Base-by-base conservation (phyloP, 2,113 vertebrate genomes). In the Arothron firmamentum region DNA sequence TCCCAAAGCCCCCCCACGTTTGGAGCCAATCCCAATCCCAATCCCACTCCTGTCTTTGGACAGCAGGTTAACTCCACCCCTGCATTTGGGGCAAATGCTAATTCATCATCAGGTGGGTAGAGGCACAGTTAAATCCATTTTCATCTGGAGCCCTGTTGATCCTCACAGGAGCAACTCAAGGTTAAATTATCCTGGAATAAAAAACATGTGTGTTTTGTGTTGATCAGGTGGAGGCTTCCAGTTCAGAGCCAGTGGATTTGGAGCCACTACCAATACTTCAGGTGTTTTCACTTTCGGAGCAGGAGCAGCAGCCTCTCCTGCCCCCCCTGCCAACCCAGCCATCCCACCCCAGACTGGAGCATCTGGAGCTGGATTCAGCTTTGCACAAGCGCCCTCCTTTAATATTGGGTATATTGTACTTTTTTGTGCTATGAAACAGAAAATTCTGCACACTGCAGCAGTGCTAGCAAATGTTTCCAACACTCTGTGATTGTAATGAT, bases 281-380 rank as follows among this genome's bases (percentile, higher is more conserved):
- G 80, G 88, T 65, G 90, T 97, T n/a, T 98, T 98, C 84, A 92
- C 91, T 15, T 98, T 98, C 57, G 90, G 90, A 79, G 91, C 80
- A 0, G 90, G 80, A 52, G 1, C 84, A 34, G 31, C 80, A 20
- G 79, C 85, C 16, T 51, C 87, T 41, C 74, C 87, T 13, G 76
- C 73, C 38, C 79, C 87, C 6, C 6, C 88, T 6, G 71, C 82
- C 46, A 67, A 75, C 21, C 70, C 93, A 21, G 73, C 90, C n/a
- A 81, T 91, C 4, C 59, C 92, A 10, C 59, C 91, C 9, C 92
- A 90, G 64, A 71, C 91, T 45, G 84, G 92, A 10, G 84, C 88
- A 51, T 74, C 92, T 15, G 82, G 90, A 18, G 85, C 84, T 47
- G 85, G 85, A 78, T 96, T 96, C 85, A 51, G 80, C 0, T 97